These are phyloP conservation scores for Caranx ignobilis DNA, from an alignment of 2,113 vertebrate genomes.

Conservation along the genomic window DNA sequence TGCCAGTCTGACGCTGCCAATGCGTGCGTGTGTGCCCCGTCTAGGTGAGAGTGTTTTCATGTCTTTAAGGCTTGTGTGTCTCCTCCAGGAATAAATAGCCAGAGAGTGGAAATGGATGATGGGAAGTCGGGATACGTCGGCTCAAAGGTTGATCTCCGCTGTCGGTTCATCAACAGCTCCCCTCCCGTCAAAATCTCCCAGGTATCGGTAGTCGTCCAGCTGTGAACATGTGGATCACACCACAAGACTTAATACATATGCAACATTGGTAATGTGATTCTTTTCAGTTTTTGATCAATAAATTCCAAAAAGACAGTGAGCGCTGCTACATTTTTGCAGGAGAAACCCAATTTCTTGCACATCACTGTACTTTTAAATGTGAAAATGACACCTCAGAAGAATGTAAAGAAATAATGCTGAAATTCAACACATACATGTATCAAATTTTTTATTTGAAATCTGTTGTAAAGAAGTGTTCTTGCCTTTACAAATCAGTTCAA, in stretches of 20 bases:
- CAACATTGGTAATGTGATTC: neutral
- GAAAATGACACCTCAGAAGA: too few relatives aligned
- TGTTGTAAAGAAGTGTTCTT: too few relatives aligned
- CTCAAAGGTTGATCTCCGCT: slow-evolving; percentile 92
- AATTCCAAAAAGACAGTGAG: neutral
- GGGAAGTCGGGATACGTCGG: slow-evolving; percentile 91
- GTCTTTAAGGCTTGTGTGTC: slow-evolving; percentile 26
- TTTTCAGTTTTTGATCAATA: too few relatives aligned
- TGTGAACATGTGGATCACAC: neutral
- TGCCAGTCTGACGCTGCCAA: slow-evolving; percentile 11
- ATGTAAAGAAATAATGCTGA: too few relatives aligned
- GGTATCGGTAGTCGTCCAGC: slow-evolving; percentile 72
- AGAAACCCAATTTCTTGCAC: too few relatives aligned
- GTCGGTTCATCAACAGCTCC: slow-evolving; percentile 91
- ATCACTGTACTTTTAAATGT: too few relatives aligned
- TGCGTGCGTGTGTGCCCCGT: neutral
- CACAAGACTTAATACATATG: neutral
- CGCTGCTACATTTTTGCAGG: too few relatives aligned
- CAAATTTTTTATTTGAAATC: too few relatives aligned
- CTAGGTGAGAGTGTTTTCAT: neutral
- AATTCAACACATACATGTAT: too few relatives aligned
- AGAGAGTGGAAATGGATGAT: slow-evolving; percentile 91
- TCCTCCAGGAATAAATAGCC: slow-evolving; percentile 60
- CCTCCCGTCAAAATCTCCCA: slow-evolving; percentile 96
- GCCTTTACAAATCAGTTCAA: too few relatives aligned